Conservation (phyloP, 1,140 invertebrate species). For the Pachypsylla venusta region DNA sequence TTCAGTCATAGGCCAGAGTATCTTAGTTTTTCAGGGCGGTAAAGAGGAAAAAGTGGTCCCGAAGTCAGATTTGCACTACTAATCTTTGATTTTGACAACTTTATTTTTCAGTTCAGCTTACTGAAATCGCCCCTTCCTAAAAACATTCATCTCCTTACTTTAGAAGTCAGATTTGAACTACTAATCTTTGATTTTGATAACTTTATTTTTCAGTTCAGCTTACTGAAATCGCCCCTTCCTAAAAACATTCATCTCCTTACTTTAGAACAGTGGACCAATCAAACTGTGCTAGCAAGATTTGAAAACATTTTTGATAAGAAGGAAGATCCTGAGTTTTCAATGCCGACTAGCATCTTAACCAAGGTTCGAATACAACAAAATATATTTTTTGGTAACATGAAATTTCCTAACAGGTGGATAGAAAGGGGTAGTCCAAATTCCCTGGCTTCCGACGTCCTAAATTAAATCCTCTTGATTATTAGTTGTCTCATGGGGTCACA, state of each 20-base stretch:
- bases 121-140: constrained; percentile 31
- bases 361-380: constrained; percentile 20
- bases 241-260: constrained; percentile 44
- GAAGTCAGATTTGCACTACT: no score
- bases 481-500: background rate
- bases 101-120: constrained; percentile 17
- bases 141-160: constrained; percentile 44
- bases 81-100: no score
- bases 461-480: no score
- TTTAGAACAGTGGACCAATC: constrained; percentile 36
- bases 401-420: background rate
- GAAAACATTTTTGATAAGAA: constrained; percentile 43
- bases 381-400: no score
- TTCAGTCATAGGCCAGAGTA: no score
- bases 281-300: constrained; percentile 36
- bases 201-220: constrained; percentile 16
- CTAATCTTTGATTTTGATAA: no score
- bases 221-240: constrained; percentile 32
- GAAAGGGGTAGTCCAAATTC: background rate
- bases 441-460: background rate
- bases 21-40: no score
- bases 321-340: constrained; percentile 18
- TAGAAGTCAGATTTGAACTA: constrained; percentile 47
- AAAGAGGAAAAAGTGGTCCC: no score
- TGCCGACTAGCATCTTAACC: constrained; percentile 16